Evolutionary conservation across 2,113 vertebrate genomes (phyloP).

Genomic region (Regulus satrapa): DNA sequence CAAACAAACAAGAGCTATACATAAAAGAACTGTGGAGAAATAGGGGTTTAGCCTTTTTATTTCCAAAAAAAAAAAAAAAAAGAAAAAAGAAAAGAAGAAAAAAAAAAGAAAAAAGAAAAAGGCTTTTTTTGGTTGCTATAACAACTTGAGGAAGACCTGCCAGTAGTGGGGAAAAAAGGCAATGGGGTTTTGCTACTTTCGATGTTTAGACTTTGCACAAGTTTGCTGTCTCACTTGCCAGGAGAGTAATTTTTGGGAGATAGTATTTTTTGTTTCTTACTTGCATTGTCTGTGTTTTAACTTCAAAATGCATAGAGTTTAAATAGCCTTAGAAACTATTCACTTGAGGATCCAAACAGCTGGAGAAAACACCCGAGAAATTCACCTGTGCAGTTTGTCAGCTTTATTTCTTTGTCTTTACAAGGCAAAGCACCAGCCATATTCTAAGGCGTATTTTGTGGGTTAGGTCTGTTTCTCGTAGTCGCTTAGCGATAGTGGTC

Average conservation of each 20-base stretch:
- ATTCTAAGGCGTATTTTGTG: background rate
- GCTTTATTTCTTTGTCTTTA: background rate
- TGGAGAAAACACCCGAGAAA: too few species aligned
- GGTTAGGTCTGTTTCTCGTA: background rate
- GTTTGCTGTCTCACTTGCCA: background rate
- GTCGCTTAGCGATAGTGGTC: background rate
- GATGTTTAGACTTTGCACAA: background rate
- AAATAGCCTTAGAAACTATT: background rate
- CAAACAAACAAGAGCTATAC: background rate
- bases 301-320: background rate
- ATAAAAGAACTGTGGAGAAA: background rate
- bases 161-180: background rate
- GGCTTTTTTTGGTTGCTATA: accelerated
- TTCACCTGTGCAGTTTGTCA: background rate
- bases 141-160: background rate
- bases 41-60: background rate
- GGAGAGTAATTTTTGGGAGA: background rate
- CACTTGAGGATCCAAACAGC: background rate
- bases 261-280: background rate
- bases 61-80: too few species aligned
- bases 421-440: background rate
- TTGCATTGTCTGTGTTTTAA: background rate
- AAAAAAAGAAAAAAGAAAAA: too few species aligned
- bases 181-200: background rate
- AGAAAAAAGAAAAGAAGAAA: too few species aligned